Evolutionary conservation across 2,888 invertebrate genomes (phyloP), one percentile per base, ranked within the genome.

Genomic region (Metacarcinus magister): DNA sequence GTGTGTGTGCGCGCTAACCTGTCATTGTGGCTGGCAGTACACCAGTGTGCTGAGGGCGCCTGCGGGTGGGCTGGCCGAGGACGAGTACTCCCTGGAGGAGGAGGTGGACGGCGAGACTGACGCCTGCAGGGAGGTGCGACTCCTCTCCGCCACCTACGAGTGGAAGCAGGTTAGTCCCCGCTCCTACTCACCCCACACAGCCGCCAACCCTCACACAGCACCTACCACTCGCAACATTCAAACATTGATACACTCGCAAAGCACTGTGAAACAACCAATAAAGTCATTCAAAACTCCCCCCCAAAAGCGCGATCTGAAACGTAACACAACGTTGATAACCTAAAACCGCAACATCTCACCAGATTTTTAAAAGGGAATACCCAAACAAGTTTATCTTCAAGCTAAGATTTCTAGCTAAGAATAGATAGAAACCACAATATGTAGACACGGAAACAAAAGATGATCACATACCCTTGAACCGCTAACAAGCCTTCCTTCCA

Each of bases 41-140:
- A 98, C 98, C 94, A 99, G 99, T 2, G 98, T 99, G 75, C 98
- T 99, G 96, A 98, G 99, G 96, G 99, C 99, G 44, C 99, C 99
- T 7, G 98, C 99, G 91, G 98, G 98, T 95, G 98, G 98, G 97
- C 98, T 98, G 97, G 98, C 98, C 28, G 98, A 98, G 48, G 98
- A 98, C 94, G 93, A 44, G 16, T 46, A 89, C 4, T 98, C 98
- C 10, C 98, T 98, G 97, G 98, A 98, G 95, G 94, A 96, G 16
- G 90, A 60, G 8, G 89, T 16, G 5, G 94, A 93, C 43, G 39
- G 28, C 8, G 96, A 93, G 32, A 16, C 93, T 2, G 95, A 93
- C 10, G 67, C 90, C 28, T 82, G 91, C 32, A 92, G 44, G 82
- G 95, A 96, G 32, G 95, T 95, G 67, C 93, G 96, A 4, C 90